phyloP scores from a whole-genome alignment of 2,888 invertebrate genomes.

The Uloborus plumipes region DNA sequence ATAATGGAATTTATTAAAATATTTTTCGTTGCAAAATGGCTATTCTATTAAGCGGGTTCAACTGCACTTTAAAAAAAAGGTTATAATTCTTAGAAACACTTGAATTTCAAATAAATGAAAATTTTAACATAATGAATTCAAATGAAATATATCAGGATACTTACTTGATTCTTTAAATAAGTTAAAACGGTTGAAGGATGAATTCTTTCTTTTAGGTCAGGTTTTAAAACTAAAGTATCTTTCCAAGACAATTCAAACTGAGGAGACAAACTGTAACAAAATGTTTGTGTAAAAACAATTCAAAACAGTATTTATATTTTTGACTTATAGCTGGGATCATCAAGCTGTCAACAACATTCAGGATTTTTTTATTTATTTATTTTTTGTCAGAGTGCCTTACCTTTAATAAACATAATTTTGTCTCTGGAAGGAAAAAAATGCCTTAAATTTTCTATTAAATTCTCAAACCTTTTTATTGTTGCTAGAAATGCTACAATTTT shows the following conservation, averaged over 20 bases:
- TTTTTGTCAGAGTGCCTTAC: too few relatives aligned
- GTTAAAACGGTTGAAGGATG: constrained; percentile 40
- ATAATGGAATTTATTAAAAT: too few relatives aligned
- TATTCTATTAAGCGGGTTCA: too few relatives aligned
- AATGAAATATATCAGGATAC: not conserved
- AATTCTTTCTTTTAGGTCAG: constrained; percentile 34
- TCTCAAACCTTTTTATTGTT: too few relatives aligned
- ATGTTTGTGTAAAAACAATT: not conserved
- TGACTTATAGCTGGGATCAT: too few relatives aligned
- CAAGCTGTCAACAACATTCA: too few relatives aligned
- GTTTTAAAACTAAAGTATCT: constrained; percentile 45
- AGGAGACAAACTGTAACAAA: constrained; percentile 28
- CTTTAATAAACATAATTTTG: too few relatives aligned
- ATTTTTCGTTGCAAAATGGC: too few relatives aligned
- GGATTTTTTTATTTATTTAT: too few relatives aligned
- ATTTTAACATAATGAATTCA: not conserved
- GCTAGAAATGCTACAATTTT: too few relatives aligned
- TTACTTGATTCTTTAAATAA: constrained; percentile 55
- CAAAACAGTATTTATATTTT: not conserved
- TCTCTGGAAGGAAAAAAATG: too few relatives aligned
- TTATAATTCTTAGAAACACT: not conserved
- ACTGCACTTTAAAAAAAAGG: not conserved
- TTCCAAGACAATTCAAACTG: constrained; percentile 49
- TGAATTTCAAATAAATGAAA: not conserved
- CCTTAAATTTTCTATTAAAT: too few relatives aligned